These are phyloP conservation scores for Caranx ignobilis DNA, from an alignment of 2,113 vertebrate genomes.

Conservation along the genomic window DNA sequence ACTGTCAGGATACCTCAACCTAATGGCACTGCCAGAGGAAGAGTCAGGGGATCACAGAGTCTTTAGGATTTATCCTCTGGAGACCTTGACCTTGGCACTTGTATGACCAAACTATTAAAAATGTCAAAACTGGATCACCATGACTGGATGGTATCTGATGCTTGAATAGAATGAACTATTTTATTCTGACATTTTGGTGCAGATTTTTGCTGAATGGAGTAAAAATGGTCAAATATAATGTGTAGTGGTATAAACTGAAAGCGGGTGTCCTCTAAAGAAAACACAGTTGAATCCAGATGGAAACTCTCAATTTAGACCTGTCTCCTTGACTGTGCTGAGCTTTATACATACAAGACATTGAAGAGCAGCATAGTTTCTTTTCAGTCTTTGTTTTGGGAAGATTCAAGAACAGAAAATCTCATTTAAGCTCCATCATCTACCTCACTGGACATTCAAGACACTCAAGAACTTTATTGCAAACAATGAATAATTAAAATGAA, in stretches of 20 bases:
- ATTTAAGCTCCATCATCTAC: conserved; percentile 16
- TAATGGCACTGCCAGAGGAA: no score
- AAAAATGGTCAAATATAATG: background rate
- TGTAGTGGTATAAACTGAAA: background rate
- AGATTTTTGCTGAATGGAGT: background rate
- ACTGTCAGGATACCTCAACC: no score
- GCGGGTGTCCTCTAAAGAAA: background rate
- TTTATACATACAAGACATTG: background rate
- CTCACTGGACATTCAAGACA: conserved; percentile 39
- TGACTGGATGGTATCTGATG: background rate
- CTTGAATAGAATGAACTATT: background rate
- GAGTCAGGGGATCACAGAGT: no score
- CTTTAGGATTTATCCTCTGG: no score
- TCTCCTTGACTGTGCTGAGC: background rate
- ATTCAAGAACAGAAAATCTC: background rate
- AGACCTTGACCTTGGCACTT: background rate
- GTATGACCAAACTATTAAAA: no score
- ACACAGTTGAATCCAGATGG: background rate
- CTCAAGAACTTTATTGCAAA: conserved; percentile 28
- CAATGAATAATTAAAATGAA: conserved; percentile 58
- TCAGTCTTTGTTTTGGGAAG: background rate
- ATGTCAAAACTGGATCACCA: background rate
- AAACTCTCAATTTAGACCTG: background rate
- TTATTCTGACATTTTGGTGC: background rate
- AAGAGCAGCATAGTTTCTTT: background rate